Base-by-base conservation (phyloP, 2,888 invertebrate genomes). In the Zeuzera pyrina region DNA sequence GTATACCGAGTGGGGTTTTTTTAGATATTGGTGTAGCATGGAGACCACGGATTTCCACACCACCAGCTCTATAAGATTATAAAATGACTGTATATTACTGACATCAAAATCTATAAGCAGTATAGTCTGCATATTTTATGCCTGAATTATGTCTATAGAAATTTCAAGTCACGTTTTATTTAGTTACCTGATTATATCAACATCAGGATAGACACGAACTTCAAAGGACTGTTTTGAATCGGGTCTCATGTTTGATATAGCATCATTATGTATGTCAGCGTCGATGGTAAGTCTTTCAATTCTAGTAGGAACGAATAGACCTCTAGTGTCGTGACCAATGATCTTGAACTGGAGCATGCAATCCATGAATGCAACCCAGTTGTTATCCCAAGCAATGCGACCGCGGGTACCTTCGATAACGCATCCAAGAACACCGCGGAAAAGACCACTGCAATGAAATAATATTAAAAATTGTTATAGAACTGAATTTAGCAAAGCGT, bases 321-420 rank as follows among this genome's bases (percentile, higher is more conserved):
- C 87, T 14, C 92, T 85, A 1, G 89, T 87, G 42, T 90, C 88
- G 34, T 88, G 84, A 14, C 88, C 87, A 14, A 94, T 62, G 29
- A 95, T 88, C 49, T 89, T 87, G 49, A 93, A 88, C 68, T 97
- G 96, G 8, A 97, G 81, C 89, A 97, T 91, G 19, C 92, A 91
- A 72, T 97, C 96, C 76, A 97, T 87, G 66, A 94, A 94, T 2
- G 92, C 87, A 4, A 93, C 89, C 95, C 95, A 97, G 70, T 94
- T 93, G 50, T 89, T 89, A 29, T 87, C 84, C 94, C 94, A 95
- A 31, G 84, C 65, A 3, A 88, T 59, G 12, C 73, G 69, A 1
- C 86, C 87, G 1, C 73, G 69, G 2, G 71, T 78, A 15, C 85
- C 86, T 38, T 83, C 70, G 5, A 83, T 64, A 48, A 84, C 85